Conservation (phyloP, 2,113 vertebrate species). For the Rhadina sibilatrix region DNA sequence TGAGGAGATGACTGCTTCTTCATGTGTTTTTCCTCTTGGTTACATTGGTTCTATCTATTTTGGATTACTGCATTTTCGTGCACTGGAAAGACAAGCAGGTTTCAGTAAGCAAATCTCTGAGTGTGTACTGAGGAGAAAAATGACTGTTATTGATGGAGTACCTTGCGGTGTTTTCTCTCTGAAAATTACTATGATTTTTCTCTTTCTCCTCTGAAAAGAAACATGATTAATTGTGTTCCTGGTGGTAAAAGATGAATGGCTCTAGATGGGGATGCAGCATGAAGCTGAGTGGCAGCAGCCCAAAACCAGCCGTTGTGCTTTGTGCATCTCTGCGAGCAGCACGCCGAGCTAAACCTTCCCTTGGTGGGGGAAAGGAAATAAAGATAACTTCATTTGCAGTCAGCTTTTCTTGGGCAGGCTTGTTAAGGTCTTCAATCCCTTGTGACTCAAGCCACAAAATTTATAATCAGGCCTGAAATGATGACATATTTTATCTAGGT, state of each 20-base stretch:
- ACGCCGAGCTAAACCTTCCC: slow-evolving; percentile 1
- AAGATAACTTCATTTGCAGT: slow-evolving; percentile 40
- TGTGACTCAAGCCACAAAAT: background rate
- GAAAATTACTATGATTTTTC: slow-evolving; percentile 18
- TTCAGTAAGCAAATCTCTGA: background rate
- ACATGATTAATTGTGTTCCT: slow-evolving; percentile 1
- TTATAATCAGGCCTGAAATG: background rate
- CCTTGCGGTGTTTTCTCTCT: slow-evolving; percentile 3
- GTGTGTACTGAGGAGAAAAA: slow-evolving; percentile 22
- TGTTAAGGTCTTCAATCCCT: slow-evolving; percentile 5
- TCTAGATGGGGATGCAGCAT: background rate
- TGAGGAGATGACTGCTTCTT: background rate
- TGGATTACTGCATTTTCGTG: background rate
- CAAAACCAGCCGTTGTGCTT: background rate
- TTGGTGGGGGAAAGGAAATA: slow-evolving; percentile 18
- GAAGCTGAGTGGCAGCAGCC: slow-evolving; percentile 23
- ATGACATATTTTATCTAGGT: background rate
- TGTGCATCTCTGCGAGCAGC: background rate
- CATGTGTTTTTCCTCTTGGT: background rate
- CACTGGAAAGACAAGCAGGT: background rate
- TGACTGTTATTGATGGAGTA: slow-evolving; percentile 14
- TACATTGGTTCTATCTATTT: background rate
- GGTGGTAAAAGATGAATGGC: slow-evolving; percentile 4
- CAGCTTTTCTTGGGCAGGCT: background rate
- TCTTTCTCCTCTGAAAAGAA: background rate